Conservation (phyloP, 2,888 invertebrate genomes). For the Urechis unicinctus region DNA sequence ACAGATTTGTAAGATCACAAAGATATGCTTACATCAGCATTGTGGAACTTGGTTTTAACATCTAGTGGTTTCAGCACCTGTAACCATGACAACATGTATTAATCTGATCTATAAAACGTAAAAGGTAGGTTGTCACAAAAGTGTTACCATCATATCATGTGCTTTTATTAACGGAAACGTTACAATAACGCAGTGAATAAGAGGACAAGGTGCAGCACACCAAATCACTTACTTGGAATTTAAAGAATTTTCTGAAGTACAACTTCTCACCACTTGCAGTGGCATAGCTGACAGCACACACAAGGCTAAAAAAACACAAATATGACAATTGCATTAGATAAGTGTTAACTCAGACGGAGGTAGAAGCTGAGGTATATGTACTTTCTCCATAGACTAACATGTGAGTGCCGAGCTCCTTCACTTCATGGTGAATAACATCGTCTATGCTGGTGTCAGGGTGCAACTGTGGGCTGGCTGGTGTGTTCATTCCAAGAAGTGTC, state of each 20-base stretch:
- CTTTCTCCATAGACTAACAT: constrained; percentile 68
- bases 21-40: constrained; percentile 67
- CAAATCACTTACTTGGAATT: constrained; percentile 61
- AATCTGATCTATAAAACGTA: neutral
- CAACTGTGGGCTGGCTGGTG: constrained; percentile 59
- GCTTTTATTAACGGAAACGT: no score
- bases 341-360: no score
- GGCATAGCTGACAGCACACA: constrained; percentile 90
- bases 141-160: neutral
- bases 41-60: constrained; percentile 97
- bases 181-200: no score
- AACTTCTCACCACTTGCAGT: constrained; percentile 65
- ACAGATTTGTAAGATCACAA: neutral
- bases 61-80: constrained; percentile 95
- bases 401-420: constrained; percentile 97
- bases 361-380: no score
- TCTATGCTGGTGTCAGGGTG: constrained; percentile 79
- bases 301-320: constrained; percentile 61
- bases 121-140: neutral
- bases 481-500: constrained; percentile 63
- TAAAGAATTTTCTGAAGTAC: constrained; percentile 93
- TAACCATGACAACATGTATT: constrained; percentile 11
- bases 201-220: no score
- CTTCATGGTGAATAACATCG: constrained; percentile 95
- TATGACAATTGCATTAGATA: neutral